phyloP scores from a whole-genome alignment of 2,888 invertebrate genomes.

The Volucella inanis region DNA sequence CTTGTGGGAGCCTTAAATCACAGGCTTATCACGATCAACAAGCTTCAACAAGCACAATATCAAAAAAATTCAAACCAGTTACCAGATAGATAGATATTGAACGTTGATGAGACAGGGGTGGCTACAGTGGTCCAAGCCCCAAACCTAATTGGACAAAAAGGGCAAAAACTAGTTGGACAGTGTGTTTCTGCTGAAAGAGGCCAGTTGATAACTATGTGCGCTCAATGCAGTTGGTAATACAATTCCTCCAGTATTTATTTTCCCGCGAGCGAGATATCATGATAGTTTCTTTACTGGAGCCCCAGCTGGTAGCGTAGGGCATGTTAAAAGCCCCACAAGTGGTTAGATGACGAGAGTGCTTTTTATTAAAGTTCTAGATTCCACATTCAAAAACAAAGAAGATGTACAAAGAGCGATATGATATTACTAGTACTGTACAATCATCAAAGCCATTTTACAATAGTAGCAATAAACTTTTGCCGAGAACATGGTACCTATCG shows the following conservation, averaged over 20 bases:
- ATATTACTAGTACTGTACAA: conserved; percentile 59
- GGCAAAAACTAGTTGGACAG: conserved; percentile 75
- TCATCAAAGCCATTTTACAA: conserved; percentile 47
- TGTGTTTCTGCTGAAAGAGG: conserved; percentile 76
- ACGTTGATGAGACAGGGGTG: conserved; percentile 74
- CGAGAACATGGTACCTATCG: conserved; percentile 38
- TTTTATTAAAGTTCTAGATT: conserved; percentile 40
- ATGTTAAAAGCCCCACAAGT: conserved; percentile 38
- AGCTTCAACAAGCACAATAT: conserved; percentile 71
- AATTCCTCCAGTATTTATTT: conserved; percentile 61
- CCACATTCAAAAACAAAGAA: conserved; percentile 39
- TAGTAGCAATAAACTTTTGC: conserved; percentile 33
- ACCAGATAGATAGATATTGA: conserved; percentile 64
- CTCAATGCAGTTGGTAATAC: conserved; percentile 52
- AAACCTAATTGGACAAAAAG: conserved; percentile 69
- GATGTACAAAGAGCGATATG: conserved; percentile 41
- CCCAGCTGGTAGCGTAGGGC: conserved; percentile 48
- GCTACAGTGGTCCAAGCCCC: conserved; percentile 69
- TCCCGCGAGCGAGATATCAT: conserved; percentile 52
- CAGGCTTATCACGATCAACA: conserved; percentile 65
- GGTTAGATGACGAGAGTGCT: conserved; percentile 62
- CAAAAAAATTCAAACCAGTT: conserved; percentile 69
- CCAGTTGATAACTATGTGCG: conserved; percentile 72
- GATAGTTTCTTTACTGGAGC: conserved; percentile 46
- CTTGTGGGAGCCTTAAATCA: conserved; percentile 71